phyloP scores from a whole-genome alignment of 2,888 invertebrate species.

The Phlogophora meticulosa region DNA sequence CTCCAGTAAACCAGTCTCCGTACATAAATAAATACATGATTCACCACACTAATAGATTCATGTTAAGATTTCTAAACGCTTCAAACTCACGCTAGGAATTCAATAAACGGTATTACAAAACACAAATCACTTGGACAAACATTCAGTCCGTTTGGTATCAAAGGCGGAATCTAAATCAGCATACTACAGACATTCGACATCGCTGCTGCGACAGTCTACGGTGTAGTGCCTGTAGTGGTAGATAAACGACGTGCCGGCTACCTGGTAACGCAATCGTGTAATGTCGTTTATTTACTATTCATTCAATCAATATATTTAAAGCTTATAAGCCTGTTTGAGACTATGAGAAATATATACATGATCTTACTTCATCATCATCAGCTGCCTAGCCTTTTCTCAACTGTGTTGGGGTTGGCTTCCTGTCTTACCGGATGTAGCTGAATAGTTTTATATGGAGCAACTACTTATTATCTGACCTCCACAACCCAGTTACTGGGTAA shows the following conservation, averaged over 20 bases:
- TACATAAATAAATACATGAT: conserved; percentile 39
- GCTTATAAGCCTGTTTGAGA: conserved; percentile 7
- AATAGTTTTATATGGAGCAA: too few species aligned
- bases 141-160: conserved; percentile 50
- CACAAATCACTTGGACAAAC: conserved; percentile 61
- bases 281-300: conserved; percentile 14
- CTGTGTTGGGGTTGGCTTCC: too few species aligned
- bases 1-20: conserved; percentile 23
- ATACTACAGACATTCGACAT: conserved; percentile 44
- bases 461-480: too few species aligned
- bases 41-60: conserved; percentile 23
- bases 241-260: conserved; percentile 48
- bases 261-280: conserved; percentile 17
- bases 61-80: conserved; percentile 37
- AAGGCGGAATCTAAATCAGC: conserved; percentile 60
- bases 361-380: too few species aligned
- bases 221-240: conserved; percentile 25
- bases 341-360: not conserved
- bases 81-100: conserved; percentile 41
- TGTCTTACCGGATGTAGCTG: too few species aligned
- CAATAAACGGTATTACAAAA: conserved; percentile 40
- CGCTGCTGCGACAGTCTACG: conserved; percentile 29
- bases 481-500: too few species aligned
- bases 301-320: conserved; percentile 17
- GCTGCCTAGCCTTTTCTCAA: too few species aligned